These are phyloP conservation scores for Papilio polyxenes DNA, from an alignment of 1,140 invertebrate species.

Conservation along the genomic window DNA sequence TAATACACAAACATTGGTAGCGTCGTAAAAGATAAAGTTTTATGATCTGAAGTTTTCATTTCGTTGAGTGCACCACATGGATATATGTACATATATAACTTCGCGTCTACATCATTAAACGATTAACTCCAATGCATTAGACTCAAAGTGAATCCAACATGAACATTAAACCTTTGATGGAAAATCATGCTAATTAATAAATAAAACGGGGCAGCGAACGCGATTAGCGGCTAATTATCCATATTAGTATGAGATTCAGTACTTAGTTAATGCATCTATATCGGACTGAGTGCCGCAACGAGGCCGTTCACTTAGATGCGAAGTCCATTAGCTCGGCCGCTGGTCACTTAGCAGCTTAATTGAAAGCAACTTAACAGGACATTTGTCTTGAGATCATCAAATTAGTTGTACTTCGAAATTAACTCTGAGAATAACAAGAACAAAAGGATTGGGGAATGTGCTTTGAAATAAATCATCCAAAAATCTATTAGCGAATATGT, in stretches of 20 bases:
- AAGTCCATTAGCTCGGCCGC: constrained; percentile 3
- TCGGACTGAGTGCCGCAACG: not conserved
- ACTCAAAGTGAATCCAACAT: not conserved
- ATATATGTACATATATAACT: not conserved
- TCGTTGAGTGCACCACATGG: not conserved
- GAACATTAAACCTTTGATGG: not conserved
- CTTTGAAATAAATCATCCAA: not conserved
- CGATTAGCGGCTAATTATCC: not conserved
- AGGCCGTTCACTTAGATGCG: not conserved
- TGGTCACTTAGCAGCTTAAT: constrained; percentile 13
- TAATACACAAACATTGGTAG: no score
- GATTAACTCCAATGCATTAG: not conserved
- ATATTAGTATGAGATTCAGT: not conserved
- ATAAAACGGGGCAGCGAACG: not conserved
- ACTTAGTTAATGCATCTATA: not conserved
- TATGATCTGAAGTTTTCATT: no score
- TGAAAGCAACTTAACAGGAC: constrained; percentile 9
- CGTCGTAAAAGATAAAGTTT: no score
- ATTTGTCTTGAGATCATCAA: not conserved
- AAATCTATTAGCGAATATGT: not conserved
- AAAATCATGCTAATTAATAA: not conserved
- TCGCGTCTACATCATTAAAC: no score
- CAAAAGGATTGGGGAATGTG: not conserved
- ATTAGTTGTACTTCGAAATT: not conserved
- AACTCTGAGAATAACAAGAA: not conserved